A percentile compares a stretch with the other conserved stretches of the same genome.
These are phyloP conservation scores for Drosophila percnosoma DNA, from an alignment of 2,888 invertebrate species.

Conservation along the genomic window DNA sequence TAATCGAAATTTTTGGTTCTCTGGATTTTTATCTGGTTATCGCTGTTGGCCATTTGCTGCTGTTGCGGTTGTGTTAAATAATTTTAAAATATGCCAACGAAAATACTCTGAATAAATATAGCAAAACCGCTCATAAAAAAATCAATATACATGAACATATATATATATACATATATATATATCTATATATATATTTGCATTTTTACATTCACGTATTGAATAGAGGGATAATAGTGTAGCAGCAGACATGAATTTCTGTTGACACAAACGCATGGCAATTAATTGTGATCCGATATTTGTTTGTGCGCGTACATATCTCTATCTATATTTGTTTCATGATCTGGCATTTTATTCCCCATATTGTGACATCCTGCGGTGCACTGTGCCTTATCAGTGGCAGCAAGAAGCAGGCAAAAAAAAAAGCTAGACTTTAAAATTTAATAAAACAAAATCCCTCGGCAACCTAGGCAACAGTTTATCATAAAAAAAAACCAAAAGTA, in stretches of 20 bases:
- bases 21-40: conserved; percentile 22
- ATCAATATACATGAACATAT: conserved; percentile 18
- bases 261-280: conserved; percentile 55
- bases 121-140: conserved; percentile 12
- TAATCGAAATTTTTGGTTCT: conserved; percentile 21
- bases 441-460: conserved; percentile 19
- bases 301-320: conserved; percentile 10
- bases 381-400: conserved; percentile 45
- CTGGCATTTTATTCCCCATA: conserved; percentile 6
- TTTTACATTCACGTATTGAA: conserved; percentile 13
- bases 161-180: background rate
- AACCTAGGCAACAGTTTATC: conserved; percentile 17
- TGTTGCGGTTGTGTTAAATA: conserved; percentile 41
- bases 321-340: conserved; percentile 41
- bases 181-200: conserved; percentile 2
- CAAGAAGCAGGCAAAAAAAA: conserved; percentile 17
- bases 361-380: background rate
- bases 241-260: conserved; percentile 41
- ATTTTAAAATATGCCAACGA: conserved; percentile 43
- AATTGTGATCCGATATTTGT: conserved; percentile 50
- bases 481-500: conserved; percentile 5
- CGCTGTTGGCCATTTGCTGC: conserved; percentile 7
- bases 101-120: conserved; percentile 30
- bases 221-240: conserved; percentile 37
- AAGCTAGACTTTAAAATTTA: conserved; percentile 55